Evolutionary conservation across 2,797 vertebrate genomes (phyloP), one percentile per base, ranked within the genome.

Genomic region (Lepus townsendii): DNA sequence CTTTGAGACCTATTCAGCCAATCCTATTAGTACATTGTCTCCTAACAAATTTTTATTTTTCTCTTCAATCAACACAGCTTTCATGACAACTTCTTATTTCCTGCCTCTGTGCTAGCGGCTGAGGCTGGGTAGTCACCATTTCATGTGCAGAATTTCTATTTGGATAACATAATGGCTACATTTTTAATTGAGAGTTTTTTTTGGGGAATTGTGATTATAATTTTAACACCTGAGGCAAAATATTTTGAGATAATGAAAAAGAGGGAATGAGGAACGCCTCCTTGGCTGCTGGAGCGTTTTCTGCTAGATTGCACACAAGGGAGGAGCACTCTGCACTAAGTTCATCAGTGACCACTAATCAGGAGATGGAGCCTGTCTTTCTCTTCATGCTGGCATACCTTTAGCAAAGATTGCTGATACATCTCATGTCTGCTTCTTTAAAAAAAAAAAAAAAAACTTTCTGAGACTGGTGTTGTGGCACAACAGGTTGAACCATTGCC

Each of bases 201-300:
- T 71, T 47, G 35, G 19, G 42, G 54, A 27, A 87, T 90, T 71
- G 13, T 88, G 73, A 82, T 88, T 73, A 76, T 2, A 94, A 38
- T 50, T 78, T 80, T 96, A 68, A 85, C 10, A 66, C 16, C 77
- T 83, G 7, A 95, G 73, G 80, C 86, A 94, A 94, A 78, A 52
- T 54, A 24, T 32, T 90, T 50, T 9, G 6, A 62, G 9, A 38
- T 35, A 77, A 90, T 47, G 47, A 86, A 84, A 85, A 87, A 68
- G 20, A 35, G 10, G 17, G 38, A 52, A 35, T 22, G 54, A 8
- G 27, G 83, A 75, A 80, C 0, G 2, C 38, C 60, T 78, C 26
- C 24, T 35, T 11, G 60, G 20, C 32, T 26, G 62, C 50, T 50
- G 69, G 76, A 38, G n/a, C 22, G 52, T 54, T 3, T 89, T 88